Evolutionary conservation across 2,113 vertebrate species (phyloP), one percentile per base, ranked within the genome.

Genomic region (Petromus typicus): DNA sequence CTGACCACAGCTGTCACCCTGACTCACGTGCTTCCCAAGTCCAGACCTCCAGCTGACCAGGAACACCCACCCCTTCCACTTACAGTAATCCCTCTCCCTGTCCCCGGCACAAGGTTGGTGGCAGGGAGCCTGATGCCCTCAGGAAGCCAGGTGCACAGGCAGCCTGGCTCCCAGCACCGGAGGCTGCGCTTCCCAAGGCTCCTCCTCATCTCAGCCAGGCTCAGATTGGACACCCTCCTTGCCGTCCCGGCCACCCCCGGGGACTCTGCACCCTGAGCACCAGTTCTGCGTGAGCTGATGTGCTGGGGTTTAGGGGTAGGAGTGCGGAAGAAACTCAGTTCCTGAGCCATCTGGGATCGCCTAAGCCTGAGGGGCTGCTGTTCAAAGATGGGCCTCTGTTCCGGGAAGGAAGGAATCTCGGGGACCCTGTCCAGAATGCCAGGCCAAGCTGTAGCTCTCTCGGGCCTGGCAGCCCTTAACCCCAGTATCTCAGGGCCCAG

Each of bases 21-120:
- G 79, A 66, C 94, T 97, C 97, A 96, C 16, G 27, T 95, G 96
- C 91, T 93, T 75, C 78, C 67, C 51, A 2, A 61, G 85, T 51
- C 78, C 91, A 91, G 79, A 64, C 75, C 89, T 88, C 89, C 20
- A 2, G 88, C 86, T 48, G 79, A 84, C 76, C 79, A 67, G 95
- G 83, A 69, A 80, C 86, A 96, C 76, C 93, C 92, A 91, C 91
- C 57, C 73, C 91, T 91, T 84, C 94, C 79, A 45, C 66, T 91
- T 73, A 96, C 79, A 81, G 91, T 95, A 94, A 94, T 79, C 43
- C 85, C 78, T 76, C 84, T 96, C 87, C 69, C 63, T 78, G 90
- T 27, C 94, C 92, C 75, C 14, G 0, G 90, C 56, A 92, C 2
- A 4, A 93, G 89, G 78, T 25, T 51, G 76, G 61, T 92, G 90